These are phyloP conservation scores for Drosophila nigrodunni DNA, from an alignment of 1,140 invertebrate genomes.

Conservation along the genomic window DNA sequence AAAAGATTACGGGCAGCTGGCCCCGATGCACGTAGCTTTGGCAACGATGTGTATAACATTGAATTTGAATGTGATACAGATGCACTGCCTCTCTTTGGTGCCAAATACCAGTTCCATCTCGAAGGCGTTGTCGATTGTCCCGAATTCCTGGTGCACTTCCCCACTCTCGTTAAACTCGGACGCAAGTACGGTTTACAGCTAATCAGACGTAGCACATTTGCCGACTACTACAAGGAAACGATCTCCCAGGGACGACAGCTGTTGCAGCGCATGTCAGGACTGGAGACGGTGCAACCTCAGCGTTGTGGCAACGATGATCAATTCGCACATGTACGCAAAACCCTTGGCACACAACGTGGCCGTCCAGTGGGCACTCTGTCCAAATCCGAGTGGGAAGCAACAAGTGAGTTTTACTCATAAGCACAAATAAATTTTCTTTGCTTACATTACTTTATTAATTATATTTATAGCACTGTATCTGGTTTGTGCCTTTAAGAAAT, in stretches of 20 bases:
- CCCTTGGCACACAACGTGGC: constrained; percentile 66
- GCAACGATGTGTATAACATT: constrained; percentile 94
- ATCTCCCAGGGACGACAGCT: constrained; percentile 86
- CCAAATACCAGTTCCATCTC: constrained; percentile 97
- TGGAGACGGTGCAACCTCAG: constrained; percentile 89
- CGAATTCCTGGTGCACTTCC: constrained; percentile 98
- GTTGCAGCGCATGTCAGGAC: constrained; percentile 90
- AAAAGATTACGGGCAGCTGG: constrained; percentile 86
- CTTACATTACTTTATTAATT: neutral
- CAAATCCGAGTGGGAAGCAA: constrained; percentile 96
- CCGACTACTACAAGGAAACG: constrained; percentile 91
- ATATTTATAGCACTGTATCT: constrained; percentile 91
- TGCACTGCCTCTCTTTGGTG: constrained; percentile 95
- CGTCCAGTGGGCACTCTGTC: constrained; percentile 92
- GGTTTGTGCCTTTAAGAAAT: constrained; percentile 94
- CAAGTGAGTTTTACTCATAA: constrained; percentile 87
- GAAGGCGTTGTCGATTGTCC: constrained; percentile 99
- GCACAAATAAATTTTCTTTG: too few species aligned
- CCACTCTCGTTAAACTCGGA: constrained; percentile 93
- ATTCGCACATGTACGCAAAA: constrained; percentile 90
- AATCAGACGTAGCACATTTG: constrained; percentile 90
- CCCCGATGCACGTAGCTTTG: constrained; percentile 88
- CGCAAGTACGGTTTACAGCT: constrained; percentile 93
- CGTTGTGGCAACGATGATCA: constrained; percentile 87
- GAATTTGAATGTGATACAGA: constrained; percentile 90